Evolutionary conservation across 2,888 invertebrate species (phyloP).

Genomic region (Masnerella sp.): DNA sequence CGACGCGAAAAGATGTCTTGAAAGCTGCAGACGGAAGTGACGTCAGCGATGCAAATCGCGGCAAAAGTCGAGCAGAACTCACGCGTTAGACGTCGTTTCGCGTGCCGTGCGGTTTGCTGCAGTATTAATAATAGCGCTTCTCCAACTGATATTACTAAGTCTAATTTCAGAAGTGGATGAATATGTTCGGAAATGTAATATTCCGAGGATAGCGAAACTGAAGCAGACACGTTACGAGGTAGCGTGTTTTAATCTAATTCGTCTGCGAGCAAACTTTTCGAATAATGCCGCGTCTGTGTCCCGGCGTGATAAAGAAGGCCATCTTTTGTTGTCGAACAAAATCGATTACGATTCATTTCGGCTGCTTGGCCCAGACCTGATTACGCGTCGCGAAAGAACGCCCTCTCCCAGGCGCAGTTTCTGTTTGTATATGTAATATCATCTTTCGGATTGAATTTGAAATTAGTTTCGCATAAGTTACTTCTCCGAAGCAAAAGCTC

Average conservation of each 20-base stretch:
- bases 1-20: slow-evolving; percentile 47
- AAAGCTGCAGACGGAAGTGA: slow-evolving; percentile 49
- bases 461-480: slow-evolving; percentile 34
- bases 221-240: slow-evolving; percentile 53
- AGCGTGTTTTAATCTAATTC: slow-evolving; percentile 59
- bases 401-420: slow-evolving; percentile 5
- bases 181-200: slow-evolving; percentile 59
- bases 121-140: slow-evolving; percentile 64
- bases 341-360: slow-evolving; percentile 51
- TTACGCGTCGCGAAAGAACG: slow-evolving; percentile 34
- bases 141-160: slow-evolving; percentile 65
- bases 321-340: slow-evolving; percentile 51
- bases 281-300: slow-evolving; percentile 46
- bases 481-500: slow-evolving; percentile 13
- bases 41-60: slow-evolving; percentile 65
- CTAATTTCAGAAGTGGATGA: slow-evolving; percentile 65
- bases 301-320: slow-evolving; percentile 43
- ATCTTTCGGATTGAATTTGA: slow-evolving; percentile 45
- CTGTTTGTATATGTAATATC: slow-evolving; percentile 41
- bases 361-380: slow-evolving; percentile 40
- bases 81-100: slow-evolving; percentile 58
- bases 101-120: slow-evolving; percentile 63
- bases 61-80: slow-evolving; percentile 49
- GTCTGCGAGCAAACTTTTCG: slow-evolving; percentile 56
- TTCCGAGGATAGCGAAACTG: slow-evolving; percentile 42